phyloP scores from a whole-genome alignment of 2,113 vertebrate species.

The Piprites chloris region DNA sequence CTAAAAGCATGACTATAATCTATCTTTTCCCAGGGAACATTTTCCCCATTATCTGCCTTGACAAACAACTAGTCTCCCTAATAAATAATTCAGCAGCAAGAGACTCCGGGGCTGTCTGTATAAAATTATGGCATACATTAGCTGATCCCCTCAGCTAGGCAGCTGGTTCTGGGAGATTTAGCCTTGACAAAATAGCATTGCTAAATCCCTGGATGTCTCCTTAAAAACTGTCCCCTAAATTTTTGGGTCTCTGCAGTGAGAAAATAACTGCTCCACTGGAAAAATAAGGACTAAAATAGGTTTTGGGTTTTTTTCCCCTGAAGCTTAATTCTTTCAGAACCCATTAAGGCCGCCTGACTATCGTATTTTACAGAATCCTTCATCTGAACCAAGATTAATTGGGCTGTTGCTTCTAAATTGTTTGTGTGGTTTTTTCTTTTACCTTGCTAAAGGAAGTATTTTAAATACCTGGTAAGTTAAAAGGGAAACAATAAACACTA shows the following conservation, averaged over 20 bases:
- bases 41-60: slow-evolving; percentile 17
- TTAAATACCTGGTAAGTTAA: background rate
- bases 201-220: background rate
- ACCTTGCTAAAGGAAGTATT: background rate
- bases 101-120: background rate
- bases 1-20: background rate
- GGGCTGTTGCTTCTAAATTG: background rate
- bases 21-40: slow-evolving; percentile 1
- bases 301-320: background rate
- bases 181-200: background rate
- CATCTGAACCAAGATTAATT: background rate
- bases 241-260: background rate
- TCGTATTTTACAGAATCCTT: background rate
- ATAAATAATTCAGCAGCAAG: slow-evolving; percentile 53
- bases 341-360: background rate
- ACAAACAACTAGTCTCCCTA: slow-evolving; percentile 12
- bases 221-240: background rate
- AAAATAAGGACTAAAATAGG: background rate
- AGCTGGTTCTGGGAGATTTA: background rate
- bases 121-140: slow-evolving; percentile 41
- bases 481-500: background rate
- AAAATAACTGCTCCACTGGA: background rate
- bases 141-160: background rate
- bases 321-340: background rate
- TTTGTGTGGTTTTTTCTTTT: background rate